Conservation (phyloP, 1,140 invertebrate species). For the Calycopis cecrops region DNA sequence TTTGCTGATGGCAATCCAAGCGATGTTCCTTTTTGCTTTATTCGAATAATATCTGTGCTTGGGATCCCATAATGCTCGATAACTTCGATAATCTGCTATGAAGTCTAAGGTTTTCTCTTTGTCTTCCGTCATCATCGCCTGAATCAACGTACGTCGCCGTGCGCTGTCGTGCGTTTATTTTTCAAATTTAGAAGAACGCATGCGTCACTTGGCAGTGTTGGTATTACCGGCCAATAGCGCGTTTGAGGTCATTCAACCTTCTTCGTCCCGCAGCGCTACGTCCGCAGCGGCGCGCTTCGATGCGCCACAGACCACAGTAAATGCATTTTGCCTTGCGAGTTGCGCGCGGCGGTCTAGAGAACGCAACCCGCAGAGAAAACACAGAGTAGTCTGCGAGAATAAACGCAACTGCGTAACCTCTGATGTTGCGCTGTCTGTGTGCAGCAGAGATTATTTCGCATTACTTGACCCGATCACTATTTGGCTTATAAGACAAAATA, state of each 20-base stretch:
- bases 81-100: not conserved
- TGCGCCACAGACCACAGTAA: not conserved
- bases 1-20: not conserved
- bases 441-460: too few species aligned
- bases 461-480: too few species aligned
- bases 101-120: not conserved
- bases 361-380: too few species aligned
- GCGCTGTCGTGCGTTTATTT: not conserved
- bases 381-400: too few species aligned
- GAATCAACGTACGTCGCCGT: not conserved
- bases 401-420: too few species aligned
- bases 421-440: too few species aligned
- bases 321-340: too few species aligned
- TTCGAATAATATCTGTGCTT: not conserved
- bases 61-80: not conserved
- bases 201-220: not conserved
- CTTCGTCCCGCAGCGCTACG: not conserved
- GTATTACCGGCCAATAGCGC: not conserved
- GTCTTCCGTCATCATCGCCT: not conserved
- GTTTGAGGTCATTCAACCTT: not conserved
- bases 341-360: too few species aligned
- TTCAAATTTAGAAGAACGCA: not conserved
- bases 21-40: not conserved
- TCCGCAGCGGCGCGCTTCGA: not conserved
- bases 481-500: too few species aligned